Conservation (phyloP, 2,113 vertebrate genomes). For the Lasiurus cinereus region DNA sequence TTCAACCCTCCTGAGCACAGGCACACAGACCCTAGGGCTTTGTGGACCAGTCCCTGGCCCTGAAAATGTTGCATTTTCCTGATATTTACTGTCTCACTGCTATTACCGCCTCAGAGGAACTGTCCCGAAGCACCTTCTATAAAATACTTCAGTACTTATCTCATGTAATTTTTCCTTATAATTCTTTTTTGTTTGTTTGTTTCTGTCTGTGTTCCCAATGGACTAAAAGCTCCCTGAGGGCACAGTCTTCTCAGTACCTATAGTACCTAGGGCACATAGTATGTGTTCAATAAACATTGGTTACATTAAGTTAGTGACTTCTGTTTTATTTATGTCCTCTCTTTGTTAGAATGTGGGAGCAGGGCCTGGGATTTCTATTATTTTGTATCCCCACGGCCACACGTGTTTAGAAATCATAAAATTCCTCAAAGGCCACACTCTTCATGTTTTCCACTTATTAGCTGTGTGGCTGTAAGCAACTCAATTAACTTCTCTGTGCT, state of each 20-base stretch:
- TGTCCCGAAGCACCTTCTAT: background rate
- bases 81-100: background rate
- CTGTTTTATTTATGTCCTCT: background rate
- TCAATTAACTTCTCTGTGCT: background rate
- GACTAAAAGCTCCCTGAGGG: background rate
- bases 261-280: background rate
- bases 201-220: background rate
- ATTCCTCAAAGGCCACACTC: background rate
- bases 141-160: background rate
- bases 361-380: background rate
- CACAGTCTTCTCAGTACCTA: background rate
- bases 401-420: background rate
- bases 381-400: background rate
- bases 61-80: background rate
- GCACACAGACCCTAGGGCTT: background rate
- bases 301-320: background rate
- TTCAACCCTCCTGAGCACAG: background rate
- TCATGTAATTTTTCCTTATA: background rate
- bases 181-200: background rate
- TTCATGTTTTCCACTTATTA: background rate
- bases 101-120: background rate
- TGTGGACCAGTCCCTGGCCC: background rate
- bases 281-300: background rate
- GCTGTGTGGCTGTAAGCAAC: background rate
- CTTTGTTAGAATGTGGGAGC: background rate